Evolutionary conservation across 2,888 invertebrate species (phyloP), one percentile per base, ranked within the genome.

Genomic region (Halictus quadricinctus): DNA sequence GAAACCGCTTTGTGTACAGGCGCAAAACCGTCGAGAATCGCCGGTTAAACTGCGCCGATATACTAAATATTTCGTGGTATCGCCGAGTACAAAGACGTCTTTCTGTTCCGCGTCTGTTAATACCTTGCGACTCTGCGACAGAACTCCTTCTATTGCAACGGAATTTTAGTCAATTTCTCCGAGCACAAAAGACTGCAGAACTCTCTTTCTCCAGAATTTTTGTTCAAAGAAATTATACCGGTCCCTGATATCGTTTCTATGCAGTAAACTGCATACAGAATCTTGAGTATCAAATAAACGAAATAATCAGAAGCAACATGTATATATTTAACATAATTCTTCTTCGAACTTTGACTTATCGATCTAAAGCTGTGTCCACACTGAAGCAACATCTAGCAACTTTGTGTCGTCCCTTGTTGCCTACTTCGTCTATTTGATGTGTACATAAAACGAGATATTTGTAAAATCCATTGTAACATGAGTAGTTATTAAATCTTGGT

Each of bases 1-100:
- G 78, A 81, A 72, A 81, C 73, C 54, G 43, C 66, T 43, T 48
- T 36, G 78, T 78, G 66, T 41, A 66, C 50, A 66, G 66, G 29
- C 21, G n/a, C 3, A n/a, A 60, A 77, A 77, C 60, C 15, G 41
- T 70, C 48, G 18, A n/a, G 48, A 66, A 75, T 50, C 41, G 69
- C 10, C 43, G 36, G 70, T 74, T 60, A 60, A 84, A 76, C 73
- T 46, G 73, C 12, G 41, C 48, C 66, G 48, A 58, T n/a, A 25
- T 25, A 21, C 46, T 8, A 41, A 69, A 69, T 69, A 69, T 21
- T 18, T 8, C 29, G 15, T 5, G 7, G 25, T 15, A 15, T 64
- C 29, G 64, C 7, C 29, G 29, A 29, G 1, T 15, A 29, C 29
- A 29, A 64, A 29, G 29, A 29, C 15, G 15, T 64, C 7, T 64